Evolutionary conservation across 2,888 invertebrate species (phyloP), one percentile per base, ranked within the genome.

Genomic region (Temnothorax unifasciatus): DNA sequence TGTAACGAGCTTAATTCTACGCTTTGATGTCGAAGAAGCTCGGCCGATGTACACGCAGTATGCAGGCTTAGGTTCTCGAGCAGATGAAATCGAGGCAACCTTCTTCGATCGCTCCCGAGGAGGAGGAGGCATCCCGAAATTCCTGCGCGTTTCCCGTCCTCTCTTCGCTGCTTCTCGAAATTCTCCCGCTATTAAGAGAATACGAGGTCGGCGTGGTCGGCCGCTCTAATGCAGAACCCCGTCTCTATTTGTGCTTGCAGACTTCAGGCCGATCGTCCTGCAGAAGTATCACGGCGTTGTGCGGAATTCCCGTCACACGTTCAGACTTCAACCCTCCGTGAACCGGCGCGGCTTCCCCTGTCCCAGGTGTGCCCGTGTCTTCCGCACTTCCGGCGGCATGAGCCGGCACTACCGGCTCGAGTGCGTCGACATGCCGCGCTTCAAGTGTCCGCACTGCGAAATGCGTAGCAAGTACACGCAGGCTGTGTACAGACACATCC

Each of bases 371-470:
- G 75, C 90, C 47, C 89, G 92, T 47, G 88, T 86, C 13, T 93
- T 93, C 88, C 89, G 87, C 79, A 93, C 92, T 3, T 85, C 88
- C 18, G 91, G 92, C 21, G 93, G 92, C 50, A 92, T 92, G 91
- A 91, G 90, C 25, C 92, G 93, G 4, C 93, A 93, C 82, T 92
- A 91, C 85, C 89, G 92, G 52, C 85, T 92, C 64, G 93, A 93
- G 79, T 93, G 92, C 85, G 93, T 92, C 52, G 92, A 92, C 81
- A 77, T 91, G 29, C 93, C 93, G 18, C 91, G 93, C 47, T 93
- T 93, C 87, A 91, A 93, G 85, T 93, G 93, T 81, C 91, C 92
- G 13, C 87, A 92, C 68, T 93, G 93, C 85, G 92, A 93, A 15
- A 90, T 93, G 90, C 83, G 90, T 54, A 93, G 92, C 89, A 92